These are phyloP conservation scores for Dynastes hyllus DNA, from an alignment of 2,888 invertebrate species.

Conservation along the genomic window DNA sequence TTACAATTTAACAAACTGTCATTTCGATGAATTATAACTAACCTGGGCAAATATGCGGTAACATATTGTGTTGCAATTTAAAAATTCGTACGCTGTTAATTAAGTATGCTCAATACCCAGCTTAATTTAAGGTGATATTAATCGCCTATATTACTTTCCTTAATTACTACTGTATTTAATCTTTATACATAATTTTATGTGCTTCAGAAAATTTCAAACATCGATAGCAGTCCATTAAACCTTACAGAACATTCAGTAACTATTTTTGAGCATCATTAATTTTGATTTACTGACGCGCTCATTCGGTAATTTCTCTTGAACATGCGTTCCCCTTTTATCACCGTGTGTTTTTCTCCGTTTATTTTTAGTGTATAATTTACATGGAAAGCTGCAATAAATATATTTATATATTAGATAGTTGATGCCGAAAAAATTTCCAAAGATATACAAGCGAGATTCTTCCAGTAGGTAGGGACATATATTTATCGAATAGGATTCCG, in stretches of 20 bases:
- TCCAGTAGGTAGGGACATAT: neutral
- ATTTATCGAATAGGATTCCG: conserved; percentile 17
- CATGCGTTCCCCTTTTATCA: conserved; percentile 37
- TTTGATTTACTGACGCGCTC: conserved; percentile 39
- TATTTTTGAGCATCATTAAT: conserved; percentile 42
- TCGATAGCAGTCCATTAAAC: conserved; percentile 26
- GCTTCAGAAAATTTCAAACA: conserved; percentile 23
- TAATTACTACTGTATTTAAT: conserved; percentile 1
- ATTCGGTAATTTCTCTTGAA: conserved; percentile 20
- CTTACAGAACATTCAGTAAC: conserved; percentile 26
- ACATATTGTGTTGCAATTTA: too few species aligned
- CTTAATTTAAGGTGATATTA: too few species aligned
- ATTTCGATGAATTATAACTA: too few species aligned
- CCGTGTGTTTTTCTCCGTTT: conserved; percentile 13
- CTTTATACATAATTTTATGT: conserved; percentile 12
- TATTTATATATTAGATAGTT: conserved; percentile 24
- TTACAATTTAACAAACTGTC: too few species aligned
- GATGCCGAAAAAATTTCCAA: neutral
- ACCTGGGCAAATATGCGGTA: too few species aligned
- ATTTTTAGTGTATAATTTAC: conserved; percentile 31
- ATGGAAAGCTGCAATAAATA: conserved; percentile 35
- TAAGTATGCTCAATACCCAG: too few species aligned
- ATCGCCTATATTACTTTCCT: too few species aligned
- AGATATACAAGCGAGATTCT: conserved; percentile 5
- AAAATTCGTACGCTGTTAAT: too few species aligned